Evolutionary conservation across 1,140 invertebrate genomes (phyloP).

Genomic region (Brachionus rubens): DNA sequence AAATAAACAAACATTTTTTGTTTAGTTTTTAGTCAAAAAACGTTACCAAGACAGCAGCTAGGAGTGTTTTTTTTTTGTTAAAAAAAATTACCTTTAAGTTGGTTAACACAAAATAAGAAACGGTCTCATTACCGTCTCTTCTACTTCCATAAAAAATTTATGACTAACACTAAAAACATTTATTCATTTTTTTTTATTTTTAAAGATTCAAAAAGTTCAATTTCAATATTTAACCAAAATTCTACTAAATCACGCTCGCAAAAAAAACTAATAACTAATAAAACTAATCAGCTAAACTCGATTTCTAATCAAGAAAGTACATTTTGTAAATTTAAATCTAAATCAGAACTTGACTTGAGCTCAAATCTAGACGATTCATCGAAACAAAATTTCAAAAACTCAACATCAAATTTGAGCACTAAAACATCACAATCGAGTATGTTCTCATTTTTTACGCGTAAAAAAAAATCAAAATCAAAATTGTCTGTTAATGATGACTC

Average conservation of each 20-base stretch:
- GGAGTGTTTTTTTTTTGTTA: too few species aligned
- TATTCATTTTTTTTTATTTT: background rate
- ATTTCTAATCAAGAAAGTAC: conserved; percentile 2
- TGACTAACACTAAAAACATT: background rate
- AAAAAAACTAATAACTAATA: conserved; percentile 29
- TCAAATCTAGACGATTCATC: background rate
- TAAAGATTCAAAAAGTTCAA: conserved; percentile 28
- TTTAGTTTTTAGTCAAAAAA: too few species aligned
- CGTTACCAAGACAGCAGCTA: too few species aligned
- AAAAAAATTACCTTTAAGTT: conserved; percentile 3
- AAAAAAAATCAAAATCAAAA: conserved; percentile 39
- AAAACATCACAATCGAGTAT: background rate
- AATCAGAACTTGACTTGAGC: conserved; percentile 29
- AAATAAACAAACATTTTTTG: too few species aligned
- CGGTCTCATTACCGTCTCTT: too few species aligned
- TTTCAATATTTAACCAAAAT: conserved; percentile 28
- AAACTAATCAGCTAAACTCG: background rate
- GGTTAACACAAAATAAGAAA: too few species aligned
- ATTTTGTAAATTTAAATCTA: conserved; percentile 25
- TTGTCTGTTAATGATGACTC: background rate
- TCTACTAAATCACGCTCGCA: conserved; percentile 4
- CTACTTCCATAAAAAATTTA: too few species aligned
- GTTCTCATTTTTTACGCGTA: conserved; percentile 26
- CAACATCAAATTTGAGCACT: conserved; percentile 8
- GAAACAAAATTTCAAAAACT: background rate